Percentiles rank a stretch among this genome's conserved stretches.
Conservation (phyloP, 2,888 invertebrate genomes). For the Chalcis sispes region DNA sequence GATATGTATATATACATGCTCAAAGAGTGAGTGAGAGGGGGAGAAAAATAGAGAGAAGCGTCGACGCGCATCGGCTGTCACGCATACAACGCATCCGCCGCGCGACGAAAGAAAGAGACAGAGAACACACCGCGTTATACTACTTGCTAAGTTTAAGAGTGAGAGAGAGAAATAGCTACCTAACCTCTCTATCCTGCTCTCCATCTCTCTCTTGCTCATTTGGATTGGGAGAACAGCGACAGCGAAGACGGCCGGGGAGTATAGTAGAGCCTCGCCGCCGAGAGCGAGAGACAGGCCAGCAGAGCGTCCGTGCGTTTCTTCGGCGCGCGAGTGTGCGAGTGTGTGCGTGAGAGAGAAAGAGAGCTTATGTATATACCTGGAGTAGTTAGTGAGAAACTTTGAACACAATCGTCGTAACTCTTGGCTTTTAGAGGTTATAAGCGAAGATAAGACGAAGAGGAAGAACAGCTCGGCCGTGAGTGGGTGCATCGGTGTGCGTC, state of each 20-base stretch:
- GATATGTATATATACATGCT: neutral
- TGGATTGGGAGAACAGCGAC: too few relatives aligned
- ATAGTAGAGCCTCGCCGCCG: too few relatives aligned
- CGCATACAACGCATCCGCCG: conserved; percentile 20
- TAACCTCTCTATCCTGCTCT: neutral
- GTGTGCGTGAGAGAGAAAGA: conserved; percentile 26
- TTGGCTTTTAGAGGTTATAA: too few relatives aligned
- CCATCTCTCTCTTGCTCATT: neutral
- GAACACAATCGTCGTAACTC: too few relatives aligned
- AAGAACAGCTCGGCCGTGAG: too few relatives aligned
- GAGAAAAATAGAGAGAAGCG: conserved; percentile 15
- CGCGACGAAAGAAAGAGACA: conserved; percentile 25
- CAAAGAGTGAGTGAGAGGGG: conserved; percentile 45
- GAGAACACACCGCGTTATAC: neutral
- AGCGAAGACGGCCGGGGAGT: too few relatives aligned
- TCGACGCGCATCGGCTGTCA: conserved; percentile 40
- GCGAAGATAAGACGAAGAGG: too few relatives aligned
- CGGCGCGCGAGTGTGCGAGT: too few relatives aligned
- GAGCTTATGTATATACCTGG: too few relatives aligned
- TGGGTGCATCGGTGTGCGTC: conserved; percentile 25
- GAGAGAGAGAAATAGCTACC: conserved; percentile 14
- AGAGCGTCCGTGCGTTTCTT: too few relatives aligned
- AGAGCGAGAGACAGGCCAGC: too few relatives aligned
- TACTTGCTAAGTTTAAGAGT: neutral
- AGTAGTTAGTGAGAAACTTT: too few relatives aligned